These are phyloP conservation scores for Antheraea assamensis DNA, from an alignment of 2,888 invertebrate genomes.

Conservation along the genomic window DNA sequence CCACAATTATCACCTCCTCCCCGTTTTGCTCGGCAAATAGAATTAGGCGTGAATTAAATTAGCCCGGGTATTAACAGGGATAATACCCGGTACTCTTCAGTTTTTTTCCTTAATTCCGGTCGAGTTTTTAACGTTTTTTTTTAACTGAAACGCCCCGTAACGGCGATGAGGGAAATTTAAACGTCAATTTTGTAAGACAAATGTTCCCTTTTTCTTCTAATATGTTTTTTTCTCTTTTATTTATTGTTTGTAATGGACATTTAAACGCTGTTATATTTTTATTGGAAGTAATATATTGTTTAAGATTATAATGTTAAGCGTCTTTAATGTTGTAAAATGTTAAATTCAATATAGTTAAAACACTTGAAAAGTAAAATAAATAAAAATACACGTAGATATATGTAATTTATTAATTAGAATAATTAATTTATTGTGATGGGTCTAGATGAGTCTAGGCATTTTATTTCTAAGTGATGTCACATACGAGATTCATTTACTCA, in stretches of 20 bases:
- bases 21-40: slow-evolving; percentile 79
- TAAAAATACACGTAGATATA: no score
- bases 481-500: no score
- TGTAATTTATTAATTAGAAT: no score
- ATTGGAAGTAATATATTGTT: background rate
- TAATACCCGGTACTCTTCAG: slow-evolving; percentile 70
- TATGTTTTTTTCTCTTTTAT: slow-evolving; percentile 30
- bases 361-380: no score
- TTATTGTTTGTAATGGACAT: slow-evolving; percentile 33
- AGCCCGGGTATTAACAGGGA: slow-evolving; percentile 80
- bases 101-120: slow-evolving; percentile 66
- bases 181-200: slow-evolving; percentile 57
- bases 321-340: no score
- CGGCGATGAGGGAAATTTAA: slow-evolving; percentile 34
- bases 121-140: slow-evolving; percentile 59
- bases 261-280: slow-evolving; percentile 12
- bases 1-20: slow-evolving; percentile 79
- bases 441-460: background rate
- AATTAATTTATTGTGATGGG: no score
- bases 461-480: no score
- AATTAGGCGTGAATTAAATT: slow-evolving; percentile 81
- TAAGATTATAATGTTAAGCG: no score
- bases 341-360: no score
- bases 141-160: slow-evolving; percentile 43
- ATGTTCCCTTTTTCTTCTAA: slow-evolving; percentile 16